These are phyloP conservation scores for Strigamia maritima DNA, from an alignment of 2,888 invertebrate genomes.

Conservation along the genomic window DNA sequence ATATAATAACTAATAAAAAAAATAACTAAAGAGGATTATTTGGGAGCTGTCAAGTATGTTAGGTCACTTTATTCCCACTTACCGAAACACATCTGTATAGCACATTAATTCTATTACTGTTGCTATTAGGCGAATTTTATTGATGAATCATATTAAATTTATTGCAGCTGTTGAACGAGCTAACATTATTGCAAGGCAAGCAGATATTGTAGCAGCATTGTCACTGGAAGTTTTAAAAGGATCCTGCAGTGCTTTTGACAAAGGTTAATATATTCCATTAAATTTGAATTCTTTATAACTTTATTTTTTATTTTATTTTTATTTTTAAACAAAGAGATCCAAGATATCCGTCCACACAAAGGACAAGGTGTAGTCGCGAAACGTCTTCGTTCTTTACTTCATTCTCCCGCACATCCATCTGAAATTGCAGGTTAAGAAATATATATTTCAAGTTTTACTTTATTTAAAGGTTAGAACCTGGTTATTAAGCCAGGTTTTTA, in stretches of 20 bases:
- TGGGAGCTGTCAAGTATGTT: too few relatives aligned
- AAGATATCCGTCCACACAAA: slow-evolving; percentile 61
- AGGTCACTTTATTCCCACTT: too few relatives aligned
- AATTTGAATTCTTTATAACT: background rate
- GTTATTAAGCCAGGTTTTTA: too few relatives aligned
- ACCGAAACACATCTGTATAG: too few relatives aligned
- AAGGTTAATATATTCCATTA: slow-evolving; percentile 54
- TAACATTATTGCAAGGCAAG: slow-evolving; percentile 60
- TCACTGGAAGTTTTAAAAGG: slow-evolving; percentile 66
- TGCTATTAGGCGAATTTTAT: too few relatives aligned
- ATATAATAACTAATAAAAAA: too few relatives aligned
- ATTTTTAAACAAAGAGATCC: slow-evolving; percentile 57
- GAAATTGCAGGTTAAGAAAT: slow-evolving; percentile 64
- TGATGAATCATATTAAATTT: background rate
- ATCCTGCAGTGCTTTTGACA: slow-evolving; percentile 63
- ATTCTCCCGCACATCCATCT: slow-evolving; percentile 62
- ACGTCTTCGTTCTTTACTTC: slow-evolving; percentile 60
- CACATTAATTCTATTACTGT: too few relatives aligned
- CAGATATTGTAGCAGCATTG: slow-evolving; percentile 64
- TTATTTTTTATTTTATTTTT: slow-evolving; percentile 18
- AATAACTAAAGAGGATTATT: too few relatives aligned
- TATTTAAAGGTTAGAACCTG: too few relatives aligned
- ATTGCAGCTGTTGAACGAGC: slow-evolving; percentile 60
- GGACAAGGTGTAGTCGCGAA: slow-evolving; percentile 62
- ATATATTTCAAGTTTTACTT: too few relatives aligned